Base-by-base conservation (phyloP, 2,797 vertebrate genomes). In the Rhinogobio ventralis region DNA sequence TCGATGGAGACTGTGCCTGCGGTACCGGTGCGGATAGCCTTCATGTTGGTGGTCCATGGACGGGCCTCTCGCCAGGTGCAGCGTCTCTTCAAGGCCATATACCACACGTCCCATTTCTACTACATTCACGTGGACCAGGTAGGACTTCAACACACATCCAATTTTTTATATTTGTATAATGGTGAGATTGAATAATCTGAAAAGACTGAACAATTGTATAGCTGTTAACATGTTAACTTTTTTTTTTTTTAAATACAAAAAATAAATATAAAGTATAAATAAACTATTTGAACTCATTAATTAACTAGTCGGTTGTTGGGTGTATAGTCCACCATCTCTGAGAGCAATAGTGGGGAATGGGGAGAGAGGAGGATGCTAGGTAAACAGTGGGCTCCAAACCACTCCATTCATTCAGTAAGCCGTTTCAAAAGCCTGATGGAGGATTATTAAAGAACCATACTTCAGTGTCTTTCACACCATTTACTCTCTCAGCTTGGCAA, bases 61-160 rank as follows among this genome's bases (percentile, higher is more conserved):
- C 95, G 97, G 60, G 97, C 98, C 42, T 96, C 97, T 4, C 97
- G 98, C 84, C 98, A 99, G 93, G 96, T 99, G 72, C 96, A 96
- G 23, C 96, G 98, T 90, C 97, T 99, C 95, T 98, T 99, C 93
- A 99, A 99, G 95, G 97, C 98, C 92, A 98, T 99, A 92, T 99
- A 98, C 94, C 98, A 99, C 94, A 93, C 93, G 33, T 96, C 97
- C 49, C 98, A 99, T 93, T 99, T 96, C 93, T 99, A 98, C 95
- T 99, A 99, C 92, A 97, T 99, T 92, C 98, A 99, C 1, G 97
- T 99, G 45, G 98, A 99, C 93, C 96, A 99, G 97, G 98, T 99
- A 87, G n/a, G 53, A 42, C 55, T 73, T 75, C 23, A 79, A 33
- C 77, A 60, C 55, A 2, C 20, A 23, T 33, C 17, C 0, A 36